Evolutionary conservation across 2,888 invertebrate genomes (phyloP), one percentile per base, ranked within the genome.

Genomic region (Aleiodes alternator): DNA sequence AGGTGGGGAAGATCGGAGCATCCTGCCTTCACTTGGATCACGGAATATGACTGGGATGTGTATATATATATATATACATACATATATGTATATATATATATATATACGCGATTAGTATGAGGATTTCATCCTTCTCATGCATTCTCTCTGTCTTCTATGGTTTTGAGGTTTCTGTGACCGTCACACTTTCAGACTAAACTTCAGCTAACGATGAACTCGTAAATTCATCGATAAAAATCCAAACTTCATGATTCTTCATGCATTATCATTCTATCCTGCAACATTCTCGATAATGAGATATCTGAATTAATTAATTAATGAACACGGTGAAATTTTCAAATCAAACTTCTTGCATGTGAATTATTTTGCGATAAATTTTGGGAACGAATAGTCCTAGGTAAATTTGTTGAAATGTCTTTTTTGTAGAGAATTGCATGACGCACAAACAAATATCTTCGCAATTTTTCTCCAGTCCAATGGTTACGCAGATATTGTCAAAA

Each of bases 11-110:
- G 51, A 51, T 51, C 51, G 43, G 43, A 51, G 59, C 34, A 59
- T 59, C 59, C 59, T 59, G 59, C 59, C 34, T 29, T 34, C n/a
- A 57, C 34, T 59, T 12, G 34, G 34, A 59, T 31, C 59, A 59
- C 43, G 9, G 31, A 34, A 55, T 56, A 56, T 23, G 31, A 50
- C 59, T 38, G 38, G 14, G 53, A 61, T 70, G 16, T 55, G 14
- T 74, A 71, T 23, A 23, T 23, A 23, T 23, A 23, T 23, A 23
- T 2, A 66, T 23, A 23, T 2, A 66, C 50, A 50, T 64, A 76
- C 16, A 69, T 69, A 29, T 53, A 55, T n/a, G n/a, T n/a, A n/a
- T n/a, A n/a, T 23, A 23, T 2, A 66, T 55, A 50, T 64, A 76
- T 31, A 69, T 69, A 29, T 53, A 55, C 12, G 69, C 61, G 38